A percentile compares a stretch with the other conserved stretches of the same genome.
These are phyloP conservation scores for Philopedon plagiatum DNA, from an alignment of 2,888 invertebrate genomes.

Conservation along the genomic window DNA sequence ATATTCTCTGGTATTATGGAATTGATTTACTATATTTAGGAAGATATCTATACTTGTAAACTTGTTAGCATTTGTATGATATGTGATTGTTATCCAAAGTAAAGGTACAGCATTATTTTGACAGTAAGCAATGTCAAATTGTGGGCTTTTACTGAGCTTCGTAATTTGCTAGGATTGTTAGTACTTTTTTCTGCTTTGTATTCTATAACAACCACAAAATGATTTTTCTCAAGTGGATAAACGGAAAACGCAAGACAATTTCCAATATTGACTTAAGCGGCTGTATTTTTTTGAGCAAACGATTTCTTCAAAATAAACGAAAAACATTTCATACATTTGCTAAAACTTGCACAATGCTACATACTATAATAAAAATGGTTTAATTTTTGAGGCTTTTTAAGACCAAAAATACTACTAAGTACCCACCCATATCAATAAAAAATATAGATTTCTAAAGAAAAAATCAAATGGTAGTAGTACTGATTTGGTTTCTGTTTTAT, in stretches of 20 bases:
- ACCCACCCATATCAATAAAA: conserved; percentile 14
- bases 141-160: too few relatives aligned
- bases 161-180: too few relatives aligned
- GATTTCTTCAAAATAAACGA: too few relatives aligned
- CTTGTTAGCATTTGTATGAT: neutral
- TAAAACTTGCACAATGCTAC: neutral
- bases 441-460: neutral
- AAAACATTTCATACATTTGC: neutral
- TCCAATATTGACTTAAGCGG: too few relatives aligned
- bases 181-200: too few relatives aligned
- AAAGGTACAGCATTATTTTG: too few relatives aligned
- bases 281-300: too few relatives aligned
- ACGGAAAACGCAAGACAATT: too few relatives aligned
- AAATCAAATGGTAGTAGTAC: neutral
- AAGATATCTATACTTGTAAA: neutral
- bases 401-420: neutral
- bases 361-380: neutral
- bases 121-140: too few relatives aligned
- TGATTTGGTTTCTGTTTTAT: neutral
- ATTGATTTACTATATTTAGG: neutral
- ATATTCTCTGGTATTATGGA: neutral
- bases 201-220: too few relatives aligned
- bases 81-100: too few relatives aligned
- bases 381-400: neutral
- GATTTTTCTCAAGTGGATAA: too few relatives aligned